Evolutionary conservation across 2,797 vertebrate species (phyloP).

Genomic region (Toxotes lorentzi): DNA sequence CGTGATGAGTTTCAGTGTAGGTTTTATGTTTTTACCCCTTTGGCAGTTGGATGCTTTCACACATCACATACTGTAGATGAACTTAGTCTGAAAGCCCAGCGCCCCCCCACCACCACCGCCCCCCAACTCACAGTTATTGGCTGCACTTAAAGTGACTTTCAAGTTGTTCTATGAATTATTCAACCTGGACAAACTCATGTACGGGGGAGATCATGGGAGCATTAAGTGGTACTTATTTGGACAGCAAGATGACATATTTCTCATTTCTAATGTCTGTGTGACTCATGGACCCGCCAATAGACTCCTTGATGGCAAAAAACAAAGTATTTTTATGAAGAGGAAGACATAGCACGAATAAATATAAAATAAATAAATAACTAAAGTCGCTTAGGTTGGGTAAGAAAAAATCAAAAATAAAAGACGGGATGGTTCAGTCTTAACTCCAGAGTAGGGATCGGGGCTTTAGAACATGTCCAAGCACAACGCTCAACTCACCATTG

Average conservation of each 20-base stretch:
- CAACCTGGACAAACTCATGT: slow-evolving; percentile 48
- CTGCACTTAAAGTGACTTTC: slow-evolving; percentile 61
- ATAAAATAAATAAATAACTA: not conserved
- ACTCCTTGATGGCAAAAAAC: slow-evolving; percentile 54
- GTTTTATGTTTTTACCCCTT: slow-evolving; percentile 67
- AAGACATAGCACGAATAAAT: slow-evolving; percentile 23
- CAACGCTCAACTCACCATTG: slow-evolving; percentile 95
- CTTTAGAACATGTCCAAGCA: slow-evolving; percentile 79
- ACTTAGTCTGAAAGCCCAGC: slow-evolving; percentile 55
- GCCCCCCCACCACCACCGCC: not conserved
- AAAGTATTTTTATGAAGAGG: slow-evolving; percentile 20
- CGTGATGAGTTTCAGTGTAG: slow-evolving; percentile 53
- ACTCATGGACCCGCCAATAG: slow-evolving; percentile 60
- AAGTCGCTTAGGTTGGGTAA: slow-evolving; percentile 28
- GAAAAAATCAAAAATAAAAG: slow-evolving; percentile 25
- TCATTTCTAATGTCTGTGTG: slow-evolving; percentile 2
- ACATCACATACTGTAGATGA: slow-evolving; percentile 45
- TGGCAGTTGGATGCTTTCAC: slow-evolving; percentile 51
- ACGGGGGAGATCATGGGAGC: slow-evolving; percentile 25
- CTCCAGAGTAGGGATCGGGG: slow-evolving; percentile 52
- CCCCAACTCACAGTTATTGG: slow-evolving; percentile 49
- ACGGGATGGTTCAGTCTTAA: slow-evolving; percentile 47
- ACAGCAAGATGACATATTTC: slow-evolving; percentile 9
- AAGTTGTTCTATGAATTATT: slow-evolving; percentile 68
- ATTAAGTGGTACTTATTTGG: slow-evolving; percentile 42